phyloP scores from a whole-genome alignment of 1,140 invertebrate species.

The Drosophila rhopaloa region DNA sequence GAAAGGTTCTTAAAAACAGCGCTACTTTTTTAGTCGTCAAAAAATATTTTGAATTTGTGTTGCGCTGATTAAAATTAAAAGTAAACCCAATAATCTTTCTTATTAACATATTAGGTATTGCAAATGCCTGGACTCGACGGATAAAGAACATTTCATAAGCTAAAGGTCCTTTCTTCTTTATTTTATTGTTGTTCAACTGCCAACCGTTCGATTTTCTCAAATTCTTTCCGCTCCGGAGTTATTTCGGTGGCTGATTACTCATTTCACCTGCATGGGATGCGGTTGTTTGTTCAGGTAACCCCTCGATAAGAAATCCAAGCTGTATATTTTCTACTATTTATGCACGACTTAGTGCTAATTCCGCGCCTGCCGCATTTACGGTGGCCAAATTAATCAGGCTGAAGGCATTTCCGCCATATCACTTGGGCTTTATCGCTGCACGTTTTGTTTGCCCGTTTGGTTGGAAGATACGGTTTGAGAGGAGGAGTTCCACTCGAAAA shows the following conservation, averaged over 20 bases:
- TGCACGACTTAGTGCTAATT: slow-evolving; percentile 21
- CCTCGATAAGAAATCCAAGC: slow-evolving; percentile 6
- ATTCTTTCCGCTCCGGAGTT: slow-evolving; percentile 41
- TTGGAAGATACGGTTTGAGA: slow-evolving; percentile 7
- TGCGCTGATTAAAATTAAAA: background rate
- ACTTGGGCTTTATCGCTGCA: slow-evolving; percentile 47
- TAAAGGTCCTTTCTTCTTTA: background rate
- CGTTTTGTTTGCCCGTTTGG: slow-evolving; percentile 56
- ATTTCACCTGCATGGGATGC: slow-evolving; percentile 25
- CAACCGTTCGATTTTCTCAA: slow-evolving; percentile 3
- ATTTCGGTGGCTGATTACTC: slow-evolving; percentile 40
- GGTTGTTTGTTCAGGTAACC: slow-evolving; percentile 15
- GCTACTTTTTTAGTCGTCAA: background rate
- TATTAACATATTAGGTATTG: slow-evolving; percentile 1
- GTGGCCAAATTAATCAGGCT: slow-evolving; percentile 12
- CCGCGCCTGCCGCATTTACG: background rate
- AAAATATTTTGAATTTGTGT: slow-evolving; percentile 2
- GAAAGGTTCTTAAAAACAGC: background rate
- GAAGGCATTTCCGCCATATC: slow-evolving; percentile 28
- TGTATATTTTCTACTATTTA: slow-evolving; percentile 33
- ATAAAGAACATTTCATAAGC: slow-evolving; percentile 17
- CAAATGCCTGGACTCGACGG: background rate
- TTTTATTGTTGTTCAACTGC: background rate
- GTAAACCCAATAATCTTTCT: background rate
- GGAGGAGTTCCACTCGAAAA: slow-evolving; percentile 30